Percentiles rank a stretch among this genome's conserved stretches.
Evolutionary conservation across 2,888 invertebrate genomes (phyloP).

Genomic region (Myopa tessellatipennis): DNA sequence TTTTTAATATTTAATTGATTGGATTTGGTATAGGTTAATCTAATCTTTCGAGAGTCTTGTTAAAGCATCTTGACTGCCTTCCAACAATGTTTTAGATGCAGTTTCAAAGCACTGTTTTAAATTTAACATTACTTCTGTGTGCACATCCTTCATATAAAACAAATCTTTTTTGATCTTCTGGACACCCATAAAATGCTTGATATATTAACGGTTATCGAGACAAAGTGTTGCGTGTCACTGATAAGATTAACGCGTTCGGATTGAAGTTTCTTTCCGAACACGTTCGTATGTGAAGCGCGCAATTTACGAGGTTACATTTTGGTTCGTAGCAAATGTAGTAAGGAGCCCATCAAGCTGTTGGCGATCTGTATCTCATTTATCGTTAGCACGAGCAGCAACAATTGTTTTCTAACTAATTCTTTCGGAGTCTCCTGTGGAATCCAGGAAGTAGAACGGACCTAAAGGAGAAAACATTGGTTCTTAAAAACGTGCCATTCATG

Average conservation of each 20-base stretch:
- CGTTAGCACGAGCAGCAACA: neutral
- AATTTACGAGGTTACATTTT: slow-evolving; percentile 16
- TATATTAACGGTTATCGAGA: slow-evolving; percentile 54
- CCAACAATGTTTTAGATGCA: too few species aligned
- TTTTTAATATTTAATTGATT: too few species aligned
- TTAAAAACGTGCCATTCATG: neutral
- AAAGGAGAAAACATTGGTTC: neutral
- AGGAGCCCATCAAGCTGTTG: slow-evolving; percentile 4
- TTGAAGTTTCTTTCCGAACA: slow-evolving; percentile 19
- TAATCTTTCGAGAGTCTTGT: too few species aligned
- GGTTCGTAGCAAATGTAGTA: neutral
- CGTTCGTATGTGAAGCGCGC: neutral
- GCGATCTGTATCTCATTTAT: neutral
- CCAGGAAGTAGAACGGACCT: neutral
- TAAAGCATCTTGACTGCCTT: too few species aligned
- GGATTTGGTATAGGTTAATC: too few species aligned
- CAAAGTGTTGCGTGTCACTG: slow-evolving; percentile 1
- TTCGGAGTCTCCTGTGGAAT: neutral
- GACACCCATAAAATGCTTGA: slow-evolving; percentile 62
- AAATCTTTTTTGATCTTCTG: slow-evolving; percentile 35
- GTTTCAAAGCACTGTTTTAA: neutral
- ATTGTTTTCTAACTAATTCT: neutral
- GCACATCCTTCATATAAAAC: neutral
- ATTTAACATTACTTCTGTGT: neutral
- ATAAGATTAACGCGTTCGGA: neutral